Evolutionary conservation across 2,888 invertebrate species (phyloP).

Genomic region (Mesorhabditis belari): DNA sequence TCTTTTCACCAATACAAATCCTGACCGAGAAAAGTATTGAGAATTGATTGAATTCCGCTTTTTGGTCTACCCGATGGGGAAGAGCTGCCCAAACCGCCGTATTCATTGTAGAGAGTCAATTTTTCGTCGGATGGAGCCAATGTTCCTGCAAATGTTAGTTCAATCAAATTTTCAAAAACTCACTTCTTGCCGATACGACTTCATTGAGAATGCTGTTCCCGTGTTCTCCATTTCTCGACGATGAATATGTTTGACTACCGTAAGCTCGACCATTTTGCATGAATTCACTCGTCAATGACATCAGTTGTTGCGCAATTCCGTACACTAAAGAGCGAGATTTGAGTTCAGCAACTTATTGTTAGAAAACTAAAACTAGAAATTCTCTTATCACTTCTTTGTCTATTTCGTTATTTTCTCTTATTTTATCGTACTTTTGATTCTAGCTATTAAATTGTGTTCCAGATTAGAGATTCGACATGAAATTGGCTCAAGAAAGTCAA

Average conservation of each 20-base stretch:
- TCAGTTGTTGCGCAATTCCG: constrained; percentile 24
- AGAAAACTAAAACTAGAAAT: too few relatives aligned
- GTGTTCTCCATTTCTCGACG: background rate
- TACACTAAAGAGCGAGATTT: constrained; percentile 26
- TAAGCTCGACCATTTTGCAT: constrained; percentile 19
- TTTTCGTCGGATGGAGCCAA: too few relatives aligned
- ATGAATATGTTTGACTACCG: background rate
- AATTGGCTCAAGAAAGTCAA: too few relatives aligned
- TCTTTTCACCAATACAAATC: background rate
- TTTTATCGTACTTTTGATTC: too few relatives aligned
- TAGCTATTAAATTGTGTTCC: too few relatives aligned
- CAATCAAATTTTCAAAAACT: too few relatives aligned
- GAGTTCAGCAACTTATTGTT: too few relatives aligned
- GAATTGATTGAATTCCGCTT: background rate
- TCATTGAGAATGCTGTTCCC: background rate
- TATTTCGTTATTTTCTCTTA: too few relatives aligned
- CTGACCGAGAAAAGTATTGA: background rate
- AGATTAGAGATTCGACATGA: too few relatives aligned
- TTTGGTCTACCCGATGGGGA: background rate
- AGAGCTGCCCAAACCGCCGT: background rate
- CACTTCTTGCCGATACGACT: too few relatives aligned
- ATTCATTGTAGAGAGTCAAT: background rate
- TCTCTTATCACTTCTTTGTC: too few relatives aligned
- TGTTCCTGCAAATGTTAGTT: too few relatives aligned
- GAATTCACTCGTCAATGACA: constrained; percentile 26